Evolutionary conservation across 2,113 vertebrate species (phyloP), one percentile per base, ranked within the genome.

Genomic region (Oncorhynchus mykiss): DNA sequence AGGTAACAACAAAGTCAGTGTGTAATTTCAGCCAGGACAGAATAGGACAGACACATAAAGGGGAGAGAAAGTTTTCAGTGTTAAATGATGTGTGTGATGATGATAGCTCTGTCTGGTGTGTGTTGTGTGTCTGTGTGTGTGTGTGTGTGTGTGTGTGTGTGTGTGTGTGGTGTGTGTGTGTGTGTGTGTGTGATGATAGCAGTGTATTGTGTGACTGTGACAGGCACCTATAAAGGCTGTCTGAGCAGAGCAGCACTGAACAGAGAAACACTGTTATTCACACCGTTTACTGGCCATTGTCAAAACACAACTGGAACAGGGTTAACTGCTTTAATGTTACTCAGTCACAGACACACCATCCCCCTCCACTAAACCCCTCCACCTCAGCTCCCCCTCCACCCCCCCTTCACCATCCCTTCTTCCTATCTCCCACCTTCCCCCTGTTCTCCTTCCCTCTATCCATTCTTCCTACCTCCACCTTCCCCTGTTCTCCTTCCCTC

Each of bases 1-100:
- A 97, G 94, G 94, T 95, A 95, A 96, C 96, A 96, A 97, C 96
- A 98, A 97, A 98, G 98, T 98, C 96, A 97, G 97, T 96, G 96
- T 96, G 95, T 97, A 94, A 97, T 98, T 98, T 98, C 93, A 54
- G 92, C 93, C 90, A 90, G 94, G 93, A 94, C 93, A 94, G 95
- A 95, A 92, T 20, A 62, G 93, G 93, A 93, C 91, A 93, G 95
- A 97, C 94, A 94, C 93, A 96, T 96, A 91, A 92, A 91, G 87
- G 88, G 51, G 51, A 54, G 82, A 90, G 87, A 94, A 91, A 93
- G 94, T 91, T 92, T 93, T 91, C 81, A 80, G 94, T 91, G 86
- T 92, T 95, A 96, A 96, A 96, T 94, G 95, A 92, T 94, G 84
- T 54, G 51, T 54, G 92, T 94, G 94, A 93, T 95, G 94, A 95